These are phyloP conservation scores for Crepidodera aurea DNA, from an alignment of 2,888 invertebrate species.

Conservation along the genomic window DNA sequence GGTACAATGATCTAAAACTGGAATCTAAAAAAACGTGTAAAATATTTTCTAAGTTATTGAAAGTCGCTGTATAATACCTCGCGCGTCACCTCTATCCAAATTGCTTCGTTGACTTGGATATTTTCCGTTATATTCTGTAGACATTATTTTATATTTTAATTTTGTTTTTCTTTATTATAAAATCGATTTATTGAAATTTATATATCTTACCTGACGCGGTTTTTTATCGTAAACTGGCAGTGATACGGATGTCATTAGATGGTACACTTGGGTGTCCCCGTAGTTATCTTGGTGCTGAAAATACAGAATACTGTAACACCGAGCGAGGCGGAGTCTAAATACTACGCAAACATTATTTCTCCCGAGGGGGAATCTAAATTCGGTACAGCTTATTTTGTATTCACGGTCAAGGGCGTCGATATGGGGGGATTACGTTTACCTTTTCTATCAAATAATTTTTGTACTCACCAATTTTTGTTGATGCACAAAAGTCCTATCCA, in stretches of 20 bases:
- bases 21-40: slow-evolving; percentile 23
- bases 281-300: slow-evolving; percentile 69
- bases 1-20: slow-evolving; percentile 35
- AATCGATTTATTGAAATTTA: slow-evolving; percentile 6
- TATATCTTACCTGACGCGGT: slow-evolving; percentile 78
- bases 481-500: slow-evolving; percentile 69
- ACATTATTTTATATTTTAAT: too few species aligned
- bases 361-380: too few species aligned
- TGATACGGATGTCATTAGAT: slow-evolving; percentile 91
- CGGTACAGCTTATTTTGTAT: too few species aligned
- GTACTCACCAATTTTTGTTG: slow-evolving; percentile 61
- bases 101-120: slow-evolving; percentile 93
- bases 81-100: slow-evolving; percentile 91
- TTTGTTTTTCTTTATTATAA: slow-evolving; percentile 7
- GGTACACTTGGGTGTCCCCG: slow-evolving; percentile 73
- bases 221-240: slow-evolving; percentile 92
- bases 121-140: slow-evolving; percentile 96
- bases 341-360: too few species aligned
- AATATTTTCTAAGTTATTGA: slow-evolving; percentile 28
- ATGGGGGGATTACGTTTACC: too few species aligned
- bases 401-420: too few species aligned
- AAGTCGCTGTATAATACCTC: slow-evolving; percentile 71
- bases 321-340: too few species aligned
- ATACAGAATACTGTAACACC: neutral
- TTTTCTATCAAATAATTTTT: too few species aligned